Percentiles rank a stretch among this genome's conserved stretches.
Conservation (phyloP, 2,888 invertebrate genomes). For the Zaprionus obscuricornis region DNA sequence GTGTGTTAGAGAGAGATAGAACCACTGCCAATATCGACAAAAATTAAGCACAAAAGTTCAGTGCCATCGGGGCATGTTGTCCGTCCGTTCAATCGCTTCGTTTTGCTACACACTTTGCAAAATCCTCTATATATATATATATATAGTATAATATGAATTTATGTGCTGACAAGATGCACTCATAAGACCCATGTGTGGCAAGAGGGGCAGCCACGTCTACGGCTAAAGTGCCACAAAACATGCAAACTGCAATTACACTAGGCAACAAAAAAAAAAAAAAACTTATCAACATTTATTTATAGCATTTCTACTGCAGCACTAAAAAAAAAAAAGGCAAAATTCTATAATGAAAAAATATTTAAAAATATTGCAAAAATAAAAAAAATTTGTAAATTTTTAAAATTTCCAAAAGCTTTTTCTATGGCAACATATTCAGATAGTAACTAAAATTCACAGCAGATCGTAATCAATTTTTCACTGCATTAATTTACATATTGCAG, state of each 20-base stretch:
- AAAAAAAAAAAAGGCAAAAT: too few relatives aligned
- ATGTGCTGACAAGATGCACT: slow-evolving; percentile 68
- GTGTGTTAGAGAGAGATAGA: too few relatives aligned
- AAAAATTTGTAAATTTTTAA: too few relatives aligned
- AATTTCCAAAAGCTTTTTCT: too few relatives aligned
- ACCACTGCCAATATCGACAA: slow-evolving; percentile 68
- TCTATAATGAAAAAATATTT: too few relatives aligned
- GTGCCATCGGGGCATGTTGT: slow-evolving; percentile 70
- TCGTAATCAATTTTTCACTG: too few relatives aligned
- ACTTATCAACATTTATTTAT: neutral
- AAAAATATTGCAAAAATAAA: neutral
- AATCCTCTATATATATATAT: slow-evolving; percentile 28
- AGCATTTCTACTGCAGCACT: too few relatives aligned
- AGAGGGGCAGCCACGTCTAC: slow-evolving; percentile 12
- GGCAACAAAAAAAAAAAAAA: slow-evolving; percentile 8
- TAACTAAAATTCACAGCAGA: too few relatives aligned
- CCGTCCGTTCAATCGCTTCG: slow-evolving; percentile 17
- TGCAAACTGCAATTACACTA: slow-evolving; percentile 67
- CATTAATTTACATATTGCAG: neutral
- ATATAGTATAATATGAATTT: slow-evolving; percentile 69
- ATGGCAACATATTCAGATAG: too few relatives aligned
- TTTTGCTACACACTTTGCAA: neutral
- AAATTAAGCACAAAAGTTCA: slow-evolving; percentile 79
- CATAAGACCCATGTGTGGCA: slow-evolving; percentile 49
- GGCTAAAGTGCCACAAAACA: slow-evolving; percentile 59